Percentiles rank a stretch among this genome's conserved stretches.
phyloP scores from a whole-genome alignment of 2,888 invertebrate genomes.

The Ischnus inquisitorius region DNA sequence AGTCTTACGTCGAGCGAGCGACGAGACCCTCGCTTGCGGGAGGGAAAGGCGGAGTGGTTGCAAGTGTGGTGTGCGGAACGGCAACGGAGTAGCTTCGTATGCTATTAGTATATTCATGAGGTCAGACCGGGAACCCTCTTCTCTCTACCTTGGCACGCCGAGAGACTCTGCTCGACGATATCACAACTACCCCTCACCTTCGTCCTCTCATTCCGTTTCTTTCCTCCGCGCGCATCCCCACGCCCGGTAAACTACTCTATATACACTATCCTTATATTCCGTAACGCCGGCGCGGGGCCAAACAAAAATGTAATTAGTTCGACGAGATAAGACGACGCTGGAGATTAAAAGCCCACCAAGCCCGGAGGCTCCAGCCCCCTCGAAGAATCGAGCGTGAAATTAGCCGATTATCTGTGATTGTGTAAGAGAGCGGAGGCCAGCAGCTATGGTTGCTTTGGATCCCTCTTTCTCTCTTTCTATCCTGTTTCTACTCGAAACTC shows the following conservation, averaged over 20 bases:
- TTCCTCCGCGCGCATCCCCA: constrained; percentile 32
- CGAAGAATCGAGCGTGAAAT: constrained; percentile 79
- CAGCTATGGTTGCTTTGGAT: constrained; percentile 16
- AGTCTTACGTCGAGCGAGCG: constrained; percentile 52
- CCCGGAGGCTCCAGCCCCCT: constrained; percentile 67
- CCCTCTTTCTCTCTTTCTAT: not conserved
- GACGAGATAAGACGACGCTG: constrained; percentile 67
- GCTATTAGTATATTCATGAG: constrained; percentile 83
- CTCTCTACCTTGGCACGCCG: constrained; percentile 26
- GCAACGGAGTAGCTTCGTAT: constrained; percentile 71
- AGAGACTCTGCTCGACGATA: constrained; percentile 58
- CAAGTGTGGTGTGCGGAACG: constrained; percentile 39
- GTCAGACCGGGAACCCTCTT: constrained; percentile 58
- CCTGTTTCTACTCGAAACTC: not conserved
- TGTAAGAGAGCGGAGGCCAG: constrained; percentile 47
- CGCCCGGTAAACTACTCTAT: constrained; percentile 49
- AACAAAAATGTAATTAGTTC: constrained; percentile 81
- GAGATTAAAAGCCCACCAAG: constrained; percentile 66
- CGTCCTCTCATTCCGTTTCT: constrained; percentile 30
- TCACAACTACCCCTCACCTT: constrained; percentile 55
- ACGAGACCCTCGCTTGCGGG: constrained; percentile 1
- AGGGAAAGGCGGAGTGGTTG: constrained; percentile 10
- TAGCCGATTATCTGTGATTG: constrained; percentile 69
- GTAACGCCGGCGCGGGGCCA: constrained; percentile 70
- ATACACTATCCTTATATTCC: constrained; percentile 65